Base-by-base conservation (phyloP, 2,113 vertebrate genomes). In the Oenanthe melanoleuca region DNA sequence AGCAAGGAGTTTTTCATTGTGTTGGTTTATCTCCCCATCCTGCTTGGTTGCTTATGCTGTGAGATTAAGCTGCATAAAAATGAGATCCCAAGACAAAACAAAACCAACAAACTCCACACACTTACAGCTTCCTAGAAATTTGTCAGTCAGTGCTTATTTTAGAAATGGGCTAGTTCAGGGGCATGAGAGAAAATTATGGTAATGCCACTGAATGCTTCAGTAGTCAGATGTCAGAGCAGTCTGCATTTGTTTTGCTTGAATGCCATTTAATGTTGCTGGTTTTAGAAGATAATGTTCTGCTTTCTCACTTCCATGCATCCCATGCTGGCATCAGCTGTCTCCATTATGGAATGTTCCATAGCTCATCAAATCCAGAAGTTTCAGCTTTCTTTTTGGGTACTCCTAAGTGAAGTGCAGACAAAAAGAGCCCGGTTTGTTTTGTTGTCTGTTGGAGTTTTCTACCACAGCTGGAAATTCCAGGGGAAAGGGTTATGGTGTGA, bases 261-360 rank as follows among this genome's bases (percentile, higher is more conserved):
- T 71, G 72, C 56, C 56, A 56, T 86, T 92, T 86, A 88, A 9
- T 81, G 56, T 71, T 71, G 24, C n/a, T 80, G 69, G 69, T 88
- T 94, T 84, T 78, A 78, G 91, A 74, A 92, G 86, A 93, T 94
- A 86, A 10, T 53, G 60, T 84, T 56, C 72, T 91, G 40, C 80
- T 64, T 74, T 52, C 66, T 91, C 57, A 55, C 85, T 90, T 80
- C 9, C 12, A 4, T 61, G 53, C n/a, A 22, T 38, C 71, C 64
- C 18, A 2, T 77, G 42, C 66, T 82, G 14, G 4, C 1, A 7
- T 95, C 71, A 86, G 74, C 88, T 74, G 14, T 78, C 67, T 67
- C 67, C 64, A 5, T 37, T 47, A 23, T 23, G 64, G 86, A 73
- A 63, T 86, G 40, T 37, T 59, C 52, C 22, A 49, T 52, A 93